A percentile compares a stretch with the other conserved stretches of the same genome.
These are phyloP conservation scores for Exephanes ischioxanthus DNA, from an alignment of 2,888 invertebrate species.

Conservation along the genomic window DNA sequence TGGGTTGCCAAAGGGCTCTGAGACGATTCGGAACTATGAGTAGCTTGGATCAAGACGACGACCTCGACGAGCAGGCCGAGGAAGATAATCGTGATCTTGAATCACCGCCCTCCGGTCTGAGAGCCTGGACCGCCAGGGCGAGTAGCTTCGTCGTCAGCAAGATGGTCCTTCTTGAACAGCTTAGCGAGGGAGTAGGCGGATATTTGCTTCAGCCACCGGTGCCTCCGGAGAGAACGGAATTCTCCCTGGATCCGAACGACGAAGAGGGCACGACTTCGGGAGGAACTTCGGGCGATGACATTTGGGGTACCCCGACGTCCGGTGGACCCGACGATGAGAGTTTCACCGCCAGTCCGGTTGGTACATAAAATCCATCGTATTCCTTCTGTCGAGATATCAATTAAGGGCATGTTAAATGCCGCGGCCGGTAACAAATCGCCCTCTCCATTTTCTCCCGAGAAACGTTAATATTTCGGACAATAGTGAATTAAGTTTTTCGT, in stretches of 20 bases:
- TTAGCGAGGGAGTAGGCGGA: conserved; percentile 86
- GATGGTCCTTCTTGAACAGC: conserved; percentile 90
- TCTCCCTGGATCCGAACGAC: conserved; percentile 84
- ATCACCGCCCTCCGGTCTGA: conserved; percentile 86
- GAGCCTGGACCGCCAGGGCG: conserved; percentile 93
- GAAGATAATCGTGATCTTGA: conserved; percentile 81
- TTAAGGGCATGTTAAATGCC: not conserved
- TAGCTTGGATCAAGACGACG: conserved; percentile 84
- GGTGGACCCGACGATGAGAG: conserved; percentile 93
- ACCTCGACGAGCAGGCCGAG: conserved; percentile 79
- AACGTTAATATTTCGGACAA: not conserved
- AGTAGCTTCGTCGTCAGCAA: conserved; percentile 94
- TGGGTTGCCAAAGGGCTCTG: conserved; percentile 76
- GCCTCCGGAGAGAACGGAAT: conserved; percentile 83
- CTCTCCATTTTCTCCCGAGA: not conserved
- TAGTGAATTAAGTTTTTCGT: conserved; percentile 9
- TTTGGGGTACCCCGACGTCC: conserved; percentile 96
- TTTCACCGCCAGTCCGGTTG: conserved; percentile 83
- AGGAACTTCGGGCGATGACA: conserved; percentile 93
- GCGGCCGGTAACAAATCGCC: not conserved
- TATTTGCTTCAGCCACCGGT: conserved; percentile 82
- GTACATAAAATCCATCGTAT: conserved; percentile 63
- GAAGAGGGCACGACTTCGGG: conserved; percentile 94
- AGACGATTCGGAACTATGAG: conserved; percentile 85
- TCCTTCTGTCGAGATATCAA: conserved; percentile 12